phyloP scores from a whole-genome alignment of 2,888 invertebrate genomes.

The Eremobia ochroleuca region DNA sequence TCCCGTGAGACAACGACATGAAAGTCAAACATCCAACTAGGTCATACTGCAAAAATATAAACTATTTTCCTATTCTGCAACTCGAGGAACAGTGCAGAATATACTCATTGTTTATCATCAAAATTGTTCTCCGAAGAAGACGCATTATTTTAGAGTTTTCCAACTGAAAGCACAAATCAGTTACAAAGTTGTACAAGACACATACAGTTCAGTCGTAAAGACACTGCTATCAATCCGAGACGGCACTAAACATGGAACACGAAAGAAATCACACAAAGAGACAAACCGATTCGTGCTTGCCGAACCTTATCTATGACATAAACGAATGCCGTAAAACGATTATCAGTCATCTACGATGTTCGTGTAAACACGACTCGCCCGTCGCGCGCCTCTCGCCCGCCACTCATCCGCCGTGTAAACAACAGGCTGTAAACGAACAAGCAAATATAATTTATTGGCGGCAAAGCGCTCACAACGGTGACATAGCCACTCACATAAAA shows the following conservation, averaged over 20 bases:
- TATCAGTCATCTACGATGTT: conserved; percentile 65
- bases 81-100: conserved; percentile 16
- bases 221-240: conserved; percentile 63
- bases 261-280: conserved; percentile 60
- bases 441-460: conserved; percentile 66
- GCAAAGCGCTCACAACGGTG: conserved; percentile 67
- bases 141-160: conserved; percentile 40
- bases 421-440: conserved; percentile 60
- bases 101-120: conserved; percentile 27
- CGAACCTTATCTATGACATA: conserved; percentile 67
- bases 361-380: conserved; percentile 58
- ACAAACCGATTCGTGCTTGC: conserved; percentile 61
- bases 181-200: conserved; percentile 60
- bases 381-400: conserved; percentile 21
- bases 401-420: conserved; percentile 55
- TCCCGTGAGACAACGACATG: conserved; percentile 37
- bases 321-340: conserved; percentile 69
- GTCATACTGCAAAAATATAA: conserved; percentile 47
- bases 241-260: conserved; percentile 61
- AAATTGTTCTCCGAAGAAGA: conserved; percentile 37
- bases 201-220: conserved; percentile 65
- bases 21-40: conserved; percentile 44
- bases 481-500: conserved; percentile 74
- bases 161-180: conserved; percentile 46
- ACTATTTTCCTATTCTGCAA: conserved; percentile 8